Percentiles rank a stretch among this genome's conserved stretches.
These are phyloP conservation scores for Melospiza melodia DNA, from an alignment of 2,113 vertebrate species.

Conservation along the genomic window DNA sequence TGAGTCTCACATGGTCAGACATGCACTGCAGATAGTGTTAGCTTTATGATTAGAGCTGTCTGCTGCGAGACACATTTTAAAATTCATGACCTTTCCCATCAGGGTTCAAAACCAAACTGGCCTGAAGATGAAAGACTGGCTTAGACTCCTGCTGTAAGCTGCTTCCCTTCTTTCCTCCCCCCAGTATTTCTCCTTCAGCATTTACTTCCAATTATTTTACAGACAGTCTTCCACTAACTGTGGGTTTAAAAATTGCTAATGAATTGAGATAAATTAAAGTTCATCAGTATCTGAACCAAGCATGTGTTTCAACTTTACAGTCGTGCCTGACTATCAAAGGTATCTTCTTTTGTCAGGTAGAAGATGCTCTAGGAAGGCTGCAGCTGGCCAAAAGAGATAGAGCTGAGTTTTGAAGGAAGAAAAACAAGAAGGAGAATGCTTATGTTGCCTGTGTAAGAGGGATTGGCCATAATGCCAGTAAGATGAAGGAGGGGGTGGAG, in stretches of 20 bases:
- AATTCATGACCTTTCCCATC: slow-evolving; percentile 75
- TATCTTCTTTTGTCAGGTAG: slow-evolving; percentile 69
- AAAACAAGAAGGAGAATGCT: background rate
- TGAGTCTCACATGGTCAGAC: slow-evolving; percentile 26
- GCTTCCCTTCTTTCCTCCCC: slow-evolving; percentile 17
- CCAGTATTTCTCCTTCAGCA: slow-evolving; percentile 22
- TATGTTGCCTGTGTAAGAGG: background rate
- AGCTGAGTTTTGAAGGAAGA: background rate
- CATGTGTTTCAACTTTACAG: slow-evolving; percentile 18
- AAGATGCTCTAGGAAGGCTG: slow-evolving; percentile 26
- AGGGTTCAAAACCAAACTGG: slow-evolving; percentile 66
- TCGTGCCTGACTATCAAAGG: slow-evolving; percentile 61
- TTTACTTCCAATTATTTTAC: slow-evolving; percentile 69
- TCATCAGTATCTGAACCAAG: slow-evolving; percentile 59
- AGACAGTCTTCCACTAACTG: slow-evolving; percentile 39
- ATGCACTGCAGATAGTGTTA: slow-evolving; percentile 18
- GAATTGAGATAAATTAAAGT: slow-evolving; percentile 67
- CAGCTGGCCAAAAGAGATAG: slow-evolving; percentile 71
- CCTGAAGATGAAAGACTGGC: slow-evolving; percentile 68
- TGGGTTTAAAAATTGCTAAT: slow-evolving; percentile 56
- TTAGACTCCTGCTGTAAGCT: slow-evolving; percentile 35
- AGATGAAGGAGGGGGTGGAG: background rate
- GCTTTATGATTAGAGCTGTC: slow-evolving; percentile 69
- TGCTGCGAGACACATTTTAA: slow-evolving; percentile 68
- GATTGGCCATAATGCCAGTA: slow-evolving; percentile 13